Conservation (phyloP, 2,888 invertebrate genomes). For the Seira sanloemensis region DNA sequence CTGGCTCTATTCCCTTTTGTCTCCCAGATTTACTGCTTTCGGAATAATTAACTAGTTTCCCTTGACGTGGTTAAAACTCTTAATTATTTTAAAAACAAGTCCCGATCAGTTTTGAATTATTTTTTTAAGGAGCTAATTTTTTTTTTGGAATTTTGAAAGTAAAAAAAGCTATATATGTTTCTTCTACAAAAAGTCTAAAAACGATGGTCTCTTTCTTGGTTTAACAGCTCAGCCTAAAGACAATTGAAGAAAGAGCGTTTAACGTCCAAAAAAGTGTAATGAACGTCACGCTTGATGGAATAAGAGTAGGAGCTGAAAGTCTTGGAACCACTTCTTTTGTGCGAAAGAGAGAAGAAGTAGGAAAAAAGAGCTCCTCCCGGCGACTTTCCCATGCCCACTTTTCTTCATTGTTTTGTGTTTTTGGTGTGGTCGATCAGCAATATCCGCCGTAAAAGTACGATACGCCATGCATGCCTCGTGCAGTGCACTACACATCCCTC, state of each 20-base stretch:
- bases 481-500: no score
- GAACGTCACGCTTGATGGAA: neutral
- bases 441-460: neutral
- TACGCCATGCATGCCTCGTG: no score
- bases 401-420: neutral
- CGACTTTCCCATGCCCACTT: constrained; percentile 1
- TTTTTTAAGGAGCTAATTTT: neutral
- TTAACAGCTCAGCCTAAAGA: no score
- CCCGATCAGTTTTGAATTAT: neutral
- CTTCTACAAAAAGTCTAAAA: neutral
- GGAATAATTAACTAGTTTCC: constrained; percentile 1
- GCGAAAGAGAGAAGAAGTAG: neutral
- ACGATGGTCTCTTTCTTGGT: neutral
- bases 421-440: neutral
- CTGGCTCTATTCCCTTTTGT: neutral
- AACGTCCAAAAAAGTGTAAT: neutral
- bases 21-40: neutral
- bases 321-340: neutral
- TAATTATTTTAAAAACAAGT: neutral
- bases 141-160: neutral
- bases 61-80: neutral
- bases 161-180: neutral
- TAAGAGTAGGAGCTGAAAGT: neutral
- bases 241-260: neutral
- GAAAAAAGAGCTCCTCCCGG: neutral